Evolutionary conservation across 2,888 invertebrate species (phyloP), one percentile per base, ranked within the genome.

Genomic region (Tetheella fluctuosa): DNA sequence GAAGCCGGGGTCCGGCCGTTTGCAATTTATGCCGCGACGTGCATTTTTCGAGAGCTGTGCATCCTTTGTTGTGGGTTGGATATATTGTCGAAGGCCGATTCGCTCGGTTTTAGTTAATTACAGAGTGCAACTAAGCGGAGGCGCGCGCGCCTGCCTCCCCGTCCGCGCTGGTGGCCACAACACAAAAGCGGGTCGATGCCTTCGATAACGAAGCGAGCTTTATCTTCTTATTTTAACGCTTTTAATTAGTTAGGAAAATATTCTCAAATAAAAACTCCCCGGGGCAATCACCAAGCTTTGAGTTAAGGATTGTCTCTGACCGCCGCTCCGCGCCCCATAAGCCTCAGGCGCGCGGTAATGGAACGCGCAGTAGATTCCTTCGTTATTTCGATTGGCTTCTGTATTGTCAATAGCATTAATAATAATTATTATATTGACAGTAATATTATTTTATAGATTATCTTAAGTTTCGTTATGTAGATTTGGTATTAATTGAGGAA

Each of bases 231-330:
- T 91, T 93, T 91, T 84, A 85, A 91, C 91, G 90, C 89, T 90
- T 91, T 93, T 93, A 93, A 93, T 92, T 92, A 92, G 91, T 92
- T 91, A 91, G 91, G 92, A 91, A 93, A 93, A 92, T 92, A 91
- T 91, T 89, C 88, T 91, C 89, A 90, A 91, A 90, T 88, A 90
- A 90, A 90, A 89, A 86, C 81, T 80, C 87, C 89, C 88, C 81
- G 79, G 77, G 80, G 88, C 85, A 72, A 74, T 74, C 79, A 79
- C 80, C 80, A 77, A 79, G 73, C 73, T 78, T 79, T 76, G 83
- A 80, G 79, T 81, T 81, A 80, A 83, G 86, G 82, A 87, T 87
- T 89, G 90, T 89, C 89, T 89, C 83, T 88, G 88, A 81, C 81
- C 85, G 81, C 71, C 75, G 77, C 69, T 68, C 71, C 25, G 34